These are phyloP conservation scores for Helogale parvula DNA, from an alignment of 2,113 vertebrate genomes.

Conservation along the genomic window DNA sequence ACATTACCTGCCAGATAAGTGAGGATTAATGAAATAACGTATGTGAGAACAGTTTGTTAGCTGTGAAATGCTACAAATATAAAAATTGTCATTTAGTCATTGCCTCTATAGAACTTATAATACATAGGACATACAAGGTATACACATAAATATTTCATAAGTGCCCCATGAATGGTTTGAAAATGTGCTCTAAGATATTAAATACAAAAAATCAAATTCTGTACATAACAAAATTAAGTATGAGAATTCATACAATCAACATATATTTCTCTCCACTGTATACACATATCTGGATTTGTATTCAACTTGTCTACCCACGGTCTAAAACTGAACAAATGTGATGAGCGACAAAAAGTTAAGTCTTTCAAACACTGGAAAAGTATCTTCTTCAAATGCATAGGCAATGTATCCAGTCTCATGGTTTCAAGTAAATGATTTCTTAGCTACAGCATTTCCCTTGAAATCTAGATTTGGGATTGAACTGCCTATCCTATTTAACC, in stretches of 20 bases:
- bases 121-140: background rate
- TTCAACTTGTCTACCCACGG: background rate
- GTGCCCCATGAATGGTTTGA: background rate
- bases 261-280: background rate
- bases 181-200: background rate
- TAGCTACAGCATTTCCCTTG: background rate
- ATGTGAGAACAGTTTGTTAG: background rate
- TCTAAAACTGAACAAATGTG: background rate
- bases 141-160: constrained; percentile 15
- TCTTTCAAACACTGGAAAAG: background rate
- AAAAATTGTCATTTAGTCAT: background rate
- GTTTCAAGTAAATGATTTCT: constrained; percentile 20
- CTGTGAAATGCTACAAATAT: background rate
- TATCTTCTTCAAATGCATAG: background rate
- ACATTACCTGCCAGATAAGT: background rate
- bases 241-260: background rate
- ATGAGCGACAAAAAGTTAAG: background rate
- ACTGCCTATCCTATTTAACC: background rate
- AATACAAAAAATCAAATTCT: background rate
- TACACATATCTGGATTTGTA: background rate
- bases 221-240: background rate
- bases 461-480: background rate
- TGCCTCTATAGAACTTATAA: background rate
- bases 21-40: constrained; percentile 13
- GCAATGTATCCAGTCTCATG: background rate